Percentiles rank a stretch among this genome's conserved stretches.
These are phyloP conservation scores for Poecilia picta DNA, from an alignment of 2,797 vertebrate species.

Conservation along the genomic window DNA sequence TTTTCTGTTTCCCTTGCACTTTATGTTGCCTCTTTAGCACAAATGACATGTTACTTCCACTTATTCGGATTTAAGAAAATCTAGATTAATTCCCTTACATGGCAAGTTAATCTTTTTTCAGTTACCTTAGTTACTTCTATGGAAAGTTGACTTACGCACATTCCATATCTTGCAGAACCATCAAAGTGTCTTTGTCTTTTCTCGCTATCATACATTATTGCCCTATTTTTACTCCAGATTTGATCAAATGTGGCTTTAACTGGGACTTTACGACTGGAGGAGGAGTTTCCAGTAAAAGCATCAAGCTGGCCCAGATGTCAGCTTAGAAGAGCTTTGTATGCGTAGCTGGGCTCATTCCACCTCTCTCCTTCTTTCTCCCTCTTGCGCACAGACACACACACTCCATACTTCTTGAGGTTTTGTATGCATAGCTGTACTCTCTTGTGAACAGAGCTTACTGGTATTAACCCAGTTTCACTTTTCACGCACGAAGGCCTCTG, in stretches of 20 bases:
- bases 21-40: constrained; percentile 5
- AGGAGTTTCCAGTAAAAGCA: constrained; percentile 73
- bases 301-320: constrained; percentile 76
- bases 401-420: constrained; percentile 68
- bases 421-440: constrained; percentile 78
- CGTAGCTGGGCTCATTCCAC: constrained; percentile 64
- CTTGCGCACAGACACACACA: constrained; percentile 26
- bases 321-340: constrained; percentile 77
- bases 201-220: constrained; percentile 45
- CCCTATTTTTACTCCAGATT: constrained; percentile 56
- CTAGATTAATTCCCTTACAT: neutral
- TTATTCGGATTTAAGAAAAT: neutral
- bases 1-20: constrained; percentile 45
- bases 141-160: neutral
- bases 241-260: constrained; percentile 57
- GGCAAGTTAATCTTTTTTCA: neutral
- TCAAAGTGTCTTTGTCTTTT: constrained; percentile 22
- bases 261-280: constrained; percentile 64
- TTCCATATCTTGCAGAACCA: neutral
- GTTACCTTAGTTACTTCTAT: neutral
- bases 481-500: constrained; percentile 70
- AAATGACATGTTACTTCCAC: constrained; percentile 20
- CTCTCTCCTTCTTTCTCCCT: constrained; percentile 33
- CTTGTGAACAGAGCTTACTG: constrained; percentile 80
- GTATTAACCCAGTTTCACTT: constrained; percentile 83